Evolutionary conservation across 2,113 vertebrate species (phyloP).

Genomic region (Thinocorus orbignyianus): DNA sequence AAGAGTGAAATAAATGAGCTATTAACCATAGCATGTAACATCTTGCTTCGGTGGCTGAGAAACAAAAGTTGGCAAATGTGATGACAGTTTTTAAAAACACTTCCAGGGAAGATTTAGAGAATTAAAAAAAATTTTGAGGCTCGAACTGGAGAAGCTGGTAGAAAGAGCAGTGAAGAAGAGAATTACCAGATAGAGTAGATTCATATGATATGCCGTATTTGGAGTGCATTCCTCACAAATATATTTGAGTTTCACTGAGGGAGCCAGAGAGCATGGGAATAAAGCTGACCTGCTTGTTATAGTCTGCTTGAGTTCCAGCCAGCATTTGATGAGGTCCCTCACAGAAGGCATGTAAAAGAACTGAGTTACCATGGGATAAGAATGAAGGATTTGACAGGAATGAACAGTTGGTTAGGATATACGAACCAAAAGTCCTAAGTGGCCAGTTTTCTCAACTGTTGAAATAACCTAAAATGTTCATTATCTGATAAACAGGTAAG

Average conservation of each 20-base stretch:
- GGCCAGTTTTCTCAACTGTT: not conserved
- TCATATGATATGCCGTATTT: not conserved
- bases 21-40: conserved; percentile 33
- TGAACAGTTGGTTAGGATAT: not conserved
- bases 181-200: not conserved
- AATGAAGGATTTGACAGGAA: not conserved
- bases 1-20: conserved; percentile 32
- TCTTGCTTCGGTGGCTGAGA: conserved; percentile 24
- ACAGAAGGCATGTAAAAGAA: not conserved
- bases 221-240: not conserved
- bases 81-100: conserved; percentile 36
- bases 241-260: not conserved
- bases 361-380: not conserved
- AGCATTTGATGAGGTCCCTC: not conserved
- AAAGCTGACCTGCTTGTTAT: conserved; percentile 12
- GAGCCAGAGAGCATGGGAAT: conserved; percentile 38
- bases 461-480: not conserved
- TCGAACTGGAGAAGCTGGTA: conserved; percentile 8
- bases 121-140: conserved; percentile 1
- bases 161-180: not conserved
- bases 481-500: not conserved
- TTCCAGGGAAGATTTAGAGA: conserved; percentile 38
- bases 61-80: conserved; percentile 31
- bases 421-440: not conserved
- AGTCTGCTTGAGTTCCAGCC: conserved; percentile 3